Conservation (phyloP, 2,888 invertebrate genomes). For the Xylophagus ater region DNA sequence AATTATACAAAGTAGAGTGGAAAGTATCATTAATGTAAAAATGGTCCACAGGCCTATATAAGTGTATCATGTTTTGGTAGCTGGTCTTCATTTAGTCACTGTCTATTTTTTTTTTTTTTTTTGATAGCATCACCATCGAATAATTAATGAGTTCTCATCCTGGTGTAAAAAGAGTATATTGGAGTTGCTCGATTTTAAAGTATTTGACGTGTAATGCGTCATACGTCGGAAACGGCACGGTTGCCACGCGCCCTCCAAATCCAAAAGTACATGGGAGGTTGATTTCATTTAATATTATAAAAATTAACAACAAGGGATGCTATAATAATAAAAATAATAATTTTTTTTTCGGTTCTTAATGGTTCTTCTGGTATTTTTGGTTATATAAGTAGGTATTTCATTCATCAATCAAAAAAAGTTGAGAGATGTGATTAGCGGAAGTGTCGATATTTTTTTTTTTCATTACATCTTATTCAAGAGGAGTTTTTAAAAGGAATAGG, state of each 20-base stretch:
- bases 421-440: constrained; percentile 17
- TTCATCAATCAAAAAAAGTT: constrained; percentile 17
- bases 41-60: background rate
- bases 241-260: constrained; percentile 15
- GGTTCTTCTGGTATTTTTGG: constrained; percentile 1
- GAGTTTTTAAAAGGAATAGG: no score
- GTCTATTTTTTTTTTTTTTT: no score
- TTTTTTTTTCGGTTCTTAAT: background rate
- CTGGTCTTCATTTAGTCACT: no score
- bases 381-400: constrained; percentile 7
- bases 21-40: background rate
- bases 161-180: constrained; percentile 10
- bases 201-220: constrained; percentile 17
- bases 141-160: constrained; percentile 17
- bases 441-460: constrained; percentile 8
- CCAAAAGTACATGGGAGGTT: constrained; percentile 2
- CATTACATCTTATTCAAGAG: no score
- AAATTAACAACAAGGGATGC: no score
- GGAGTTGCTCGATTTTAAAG: constrained; percentile 14
- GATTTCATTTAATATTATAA: constrained; percentile 5
- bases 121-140: constrained; percentile 5
- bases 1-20: background rate
- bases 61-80: background rate
- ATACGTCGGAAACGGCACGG: constrained; percentile 17
- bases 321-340: no score